Base-by-base conservation (phyloP, 2,113 vertebrate genomes). In the Heterotis niloticus region DNA sequence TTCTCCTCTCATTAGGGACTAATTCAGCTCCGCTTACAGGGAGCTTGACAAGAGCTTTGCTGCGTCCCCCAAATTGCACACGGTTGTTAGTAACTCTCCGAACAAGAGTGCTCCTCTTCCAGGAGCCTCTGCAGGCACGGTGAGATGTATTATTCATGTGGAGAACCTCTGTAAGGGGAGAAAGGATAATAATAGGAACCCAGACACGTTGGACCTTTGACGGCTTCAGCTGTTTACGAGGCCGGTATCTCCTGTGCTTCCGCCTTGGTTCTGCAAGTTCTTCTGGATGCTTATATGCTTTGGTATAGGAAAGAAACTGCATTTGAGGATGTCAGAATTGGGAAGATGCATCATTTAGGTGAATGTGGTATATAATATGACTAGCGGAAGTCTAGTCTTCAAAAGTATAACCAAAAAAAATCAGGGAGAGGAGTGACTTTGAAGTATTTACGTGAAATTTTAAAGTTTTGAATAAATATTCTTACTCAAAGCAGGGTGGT, bases 81-180 rank as follows among this genome's bases (percentile, higher is more conserved):
- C 34, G 59, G 59, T 70, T 75, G 59, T 57, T 54, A 56, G 64
- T 11, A 64, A 75, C 64, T 59, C 64, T 65, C 23, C 44, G 71
- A 75, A 74, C 60, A 74, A 79, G 23, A 29, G 62, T 72, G 72
- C 26, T 59, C 44, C 70, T 57, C 62, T 67, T 20, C 34, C 14
- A 54, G 64, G 62, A 56, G 72, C 16, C 78, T 66, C 72, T 67
- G 34, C 20, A 12, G 64, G 62, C 44, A 66, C 52, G 44, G 44
- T 4, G 34, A 73, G 52, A 26, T 44, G 26, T 56, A 75, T 74
- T 75, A 80, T 75, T 80, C 73, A 80, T 80, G 72, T 52, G n/a
- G 14, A 52, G 71, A 66, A 66, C 52, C 44, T 66, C 4, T 54
- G 18, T 67, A 65, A 74, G 71, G 56, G 52, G 71, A 74, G 71